These are phyloP conservation scores for Lepilemur septentrionalis DNA, from an alignment of 2,797 vertebrate species.

Conservation along the genomic window DNA sequence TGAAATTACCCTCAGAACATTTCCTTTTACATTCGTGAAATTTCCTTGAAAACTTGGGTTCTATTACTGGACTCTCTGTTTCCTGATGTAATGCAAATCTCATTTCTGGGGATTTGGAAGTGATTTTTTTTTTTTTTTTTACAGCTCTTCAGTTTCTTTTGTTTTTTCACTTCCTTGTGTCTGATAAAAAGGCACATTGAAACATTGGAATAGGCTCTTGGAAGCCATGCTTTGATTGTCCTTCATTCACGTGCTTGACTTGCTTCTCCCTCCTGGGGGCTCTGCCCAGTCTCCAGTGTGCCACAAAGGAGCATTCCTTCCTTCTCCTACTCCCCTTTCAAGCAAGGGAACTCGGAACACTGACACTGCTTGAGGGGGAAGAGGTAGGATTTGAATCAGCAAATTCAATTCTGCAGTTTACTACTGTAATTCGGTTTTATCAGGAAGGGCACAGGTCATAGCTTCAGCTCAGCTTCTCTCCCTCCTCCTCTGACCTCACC, in stretches of 20 bases:
- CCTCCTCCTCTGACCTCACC: neutral
- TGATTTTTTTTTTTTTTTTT: neutral
- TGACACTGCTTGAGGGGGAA: neutral
- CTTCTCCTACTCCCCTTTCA: neutral
- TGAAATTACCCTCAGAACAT: constrained; percentile 33
- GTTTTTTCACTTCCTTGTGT: neutral
- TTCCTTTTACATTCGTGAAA: constrained; percentile 12
- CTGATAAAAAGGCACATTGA: constrained; percentile 4
- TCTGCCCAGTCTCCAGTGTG: neutral
- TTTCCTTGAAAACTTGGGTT: constrained; percentile 35
- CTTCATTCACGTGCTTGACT: neutral
- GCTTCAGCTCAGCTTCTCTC: neutral
- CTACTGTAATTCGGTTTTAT: neutral
- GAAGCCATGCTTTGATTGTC: neutral
- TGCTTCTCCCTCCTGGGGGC: neutral
- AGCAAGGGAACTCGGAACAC: neutral
- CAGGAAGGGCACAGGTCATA: neutral
- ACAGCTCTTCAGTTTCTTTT: neutral
- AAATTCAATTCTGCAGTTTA: neutral
- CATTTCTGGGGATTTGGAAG: neutral
- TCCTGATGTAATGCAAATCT: neutral
- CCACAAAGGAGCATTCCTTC: neutral
- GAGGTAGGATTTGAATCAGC: neutral
- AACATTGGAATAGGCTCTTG: neutral
- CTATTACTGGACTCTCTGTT: neutral